Conservation (phyloP, 2,888 invertebrate genomes). For the Ectobius pallidus region DNA sequence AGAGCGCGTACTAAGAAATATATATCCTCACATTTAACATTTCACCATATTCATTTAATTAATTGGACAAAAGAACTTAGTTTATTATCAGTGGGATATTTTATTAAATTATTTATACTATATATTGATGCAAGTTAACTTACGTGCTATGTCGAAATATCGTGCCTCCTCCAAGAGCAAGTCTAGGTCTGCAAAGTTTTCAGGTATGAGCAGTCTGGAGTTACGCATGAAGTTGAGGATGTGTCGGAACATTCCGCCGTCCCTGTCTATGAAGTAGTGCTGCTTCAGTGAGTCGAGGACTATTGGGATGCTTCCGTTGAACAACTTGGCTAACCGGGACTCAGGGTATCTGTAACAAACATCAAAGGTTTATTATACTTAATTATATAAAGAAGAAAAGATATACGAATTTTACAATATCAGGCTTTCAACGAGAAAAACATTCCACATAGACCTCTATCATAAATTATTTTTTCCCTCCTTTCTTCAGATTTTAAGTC, state of each 20-base stretch:
- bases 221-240: slow-evolving; percentile 96
- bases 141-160: slow-evolving; percentile 88
- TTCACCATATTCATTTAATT: too few species aligned
- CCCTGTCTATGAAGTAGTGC: slow-evolving; percentile 98
- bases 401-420: not conserved
- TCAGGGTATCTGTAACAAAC: slow-evolving; percentile 82
- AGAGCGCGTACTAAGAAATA: too few species aligned
- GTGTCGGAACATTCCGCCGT: slow-evolving; percentile 97
- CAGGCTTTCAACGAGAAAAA: not conserved
- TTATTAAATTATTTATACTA: too few species aligned
- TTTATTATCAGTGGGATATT: too few species aligned
- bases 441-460: not conserved
- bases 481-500: not conserved
- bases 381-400: not conserved
- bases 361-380: too few species aligned
- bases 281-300: slow-evolving; percentile 95
- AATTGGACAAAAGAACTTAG: too few species aligned
- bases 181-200: slow-evolving; percentile 85
- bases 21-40: too few species aligned
- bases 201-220: slow-evolving; percentile 84
- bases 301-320: slow-evolving; percentile 94
- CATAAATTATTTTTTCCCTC: not conserved
- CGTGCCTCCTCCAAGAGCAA: slow-evolving; percentile 88
- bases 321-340: slow-evolving; percentile 88
- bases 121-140: too few species aligned